Conservation (phyloP, 1,140 invertebrate species). For the Cyphomyrmex costatus region DNA sequence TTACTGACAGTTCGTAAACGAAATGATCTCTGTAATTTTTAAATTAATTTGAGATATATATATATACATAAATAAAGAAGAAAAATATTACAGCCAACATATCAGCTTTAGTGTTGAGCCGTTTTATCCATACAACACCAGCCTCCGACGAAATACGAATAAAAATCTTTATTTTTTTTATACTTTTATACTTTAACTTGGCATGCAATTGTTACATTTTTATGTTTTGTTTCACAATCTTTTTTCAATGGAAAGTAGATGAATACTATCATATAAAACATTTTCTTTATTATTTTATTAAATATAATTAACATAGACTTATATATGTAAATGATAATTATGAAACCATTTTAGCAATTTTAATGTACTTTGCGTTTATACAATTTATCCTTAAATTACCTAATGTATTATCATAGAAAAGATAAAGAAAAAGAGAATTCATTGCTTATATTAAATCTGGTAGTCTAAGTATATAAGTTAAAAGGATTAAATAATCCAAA, state of each 20-base stretch:
- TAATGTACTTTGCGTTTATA: slow-evolving; percentile 10
- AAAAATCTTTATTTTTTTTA: slow-evolving; percentile 1
- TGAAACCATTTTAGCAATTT: slow-evolving; percentile 3
- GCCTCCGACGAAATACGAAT: slow-evolving; percentile 3
- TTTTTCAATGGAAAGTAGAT: neutral
- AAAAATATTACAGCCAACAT: slow-evolving; percentile 83
- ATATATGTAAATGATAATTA: neutral
- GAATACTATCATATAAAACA: neutral
- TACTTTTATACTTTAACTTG: neutral
- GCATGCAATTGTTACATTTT: neutral
- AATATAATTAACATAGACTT: neutral
- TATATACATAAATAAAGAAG: slow-evolving; percentile 81
- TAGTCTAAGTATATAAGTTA: slow-evolving; percentile 59
- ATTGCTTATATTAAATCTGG: slow-evolving; percentile 51
- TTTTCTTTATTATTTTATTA: neutral
- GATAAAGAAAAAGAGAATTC: slow-evolving; percentile 38
- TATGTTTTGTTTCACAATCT: neutral
- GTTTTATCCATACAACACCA: slow-evolving; percentile 73
- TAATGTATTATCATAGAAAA: slow-evolving; percentile 21
- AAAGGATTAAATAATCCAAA: slow-evolving; percentile 74
- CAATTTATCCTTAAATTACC: neutral
- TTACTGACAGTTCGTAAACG: slow-evolving; percentile 81
- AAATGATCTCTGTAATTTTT: slow-evolving; percentile 87
- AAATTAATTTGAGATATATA: slow-evolving; percentile 82
- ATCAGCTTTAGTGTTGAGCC: slow-evolving; percentile 81